These are phyloP conservation scores for Ammodytes marinus DNA, from an alignment of 2,113 vertebrate species.

Conservation along the genomic window DNA sequence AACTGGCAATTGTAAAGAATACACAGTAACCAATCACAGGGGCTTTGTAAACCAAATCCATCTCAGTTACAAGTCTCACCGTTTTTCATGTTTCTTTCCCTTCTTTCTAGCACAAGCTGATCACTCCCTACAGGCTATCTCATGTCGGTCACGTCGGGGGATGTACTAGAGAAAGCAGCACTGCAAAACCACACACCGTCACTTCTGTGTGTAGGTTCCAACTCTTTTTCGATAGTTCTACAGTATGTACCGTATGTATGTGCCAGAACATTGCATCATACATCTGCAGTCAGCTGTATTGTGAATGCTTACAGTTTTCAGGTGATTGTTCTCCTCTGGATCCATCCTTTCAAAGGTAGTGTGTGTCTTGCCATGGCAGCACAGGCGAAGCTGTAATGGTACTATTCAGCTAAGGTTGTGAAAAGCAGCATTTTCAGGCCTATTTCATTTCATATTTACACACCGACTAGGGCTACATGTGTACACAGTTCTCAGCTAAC, in stretches of 20 bases:
- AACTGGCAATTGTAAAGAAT: conserved; percentile 56
- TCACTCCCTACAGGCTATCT: neutral
- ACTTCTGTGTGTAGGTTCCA: neutral
- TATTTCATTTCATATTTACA: conserved; percentile 2
- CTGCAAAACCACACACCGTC: neutral
- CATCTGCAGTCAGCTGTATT: neutral
- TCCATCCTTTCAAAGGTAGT: conserved; percentile 1
- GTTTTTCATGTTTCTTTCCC: neutral
- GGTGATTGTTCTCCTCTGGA: conserved; percentile 9
- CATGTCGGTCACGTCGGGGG: neutral
- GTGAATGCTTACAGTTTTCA: conserved; percentile 30
- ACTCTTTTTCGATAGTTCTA: neutral
- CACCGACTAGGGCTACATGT: neutral
- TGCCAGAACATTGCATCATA: conserved; percentile 27
- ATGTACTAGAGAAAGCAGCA: neutral
- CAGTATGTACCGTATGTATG: conserved; percentile 12
- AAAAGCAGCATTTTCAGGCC: conserved; percentile 20
- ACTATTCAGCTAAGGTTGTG: conserved; percentile 39
- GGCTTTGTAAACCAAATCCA: conserved; percentile 53
- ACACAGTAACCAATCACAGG: conserved; percentile 30
- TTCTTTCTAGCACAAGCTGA: neutral
- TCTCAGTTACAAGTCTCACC: conserved; percentile 37
- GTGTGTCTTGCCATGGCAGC: conserved; percentile 14
- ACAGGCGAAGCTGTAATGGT: conserved; percentile 24
- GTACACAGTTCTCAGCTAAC: conserved; percentile 32